Evolutionary conservation across 1,140 invertebrate genomes (phyloP).

Genomic region (Portunus trituberculatus): DNA sequence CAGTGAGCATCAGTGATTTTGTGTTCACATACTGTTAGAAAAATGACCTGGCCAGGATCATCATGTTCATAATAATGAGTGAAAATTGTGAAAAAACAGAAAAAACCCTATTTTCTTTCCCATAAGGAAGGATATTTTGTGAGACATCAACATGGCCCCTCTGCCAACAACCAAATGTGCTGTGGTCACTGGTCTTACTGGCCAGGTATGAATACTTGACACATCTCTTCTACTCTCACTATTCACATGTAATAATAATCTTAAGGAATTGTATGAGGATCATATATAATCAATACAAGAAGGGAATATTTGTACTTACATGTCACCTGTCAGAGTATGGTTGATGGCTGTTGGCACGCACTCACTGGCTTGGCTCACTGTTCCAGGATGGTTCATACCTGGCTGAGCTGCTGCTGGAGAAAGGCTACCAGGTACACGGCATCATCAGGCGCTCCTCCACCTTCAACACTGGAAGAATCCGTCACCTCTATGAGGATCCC

Average conservation of each 20-base stretch:
- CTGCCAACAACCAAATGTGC: neutral
- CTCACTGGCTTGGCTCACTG: neutral
- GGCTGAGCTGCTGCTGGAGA: slow-evolving; percentile 95
- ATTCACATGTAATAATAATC: no score
- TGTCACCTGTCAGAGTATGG: no score
- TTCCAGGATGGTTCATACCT: slow-evolving; percentile 99
- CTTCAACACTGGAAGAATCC: slow-evolving; percentile 97
- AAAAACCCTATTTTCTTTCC: neutral
- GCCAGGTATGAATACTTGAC: neutral
- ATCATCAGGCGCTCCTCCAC: slow-evolving; percentile 96
- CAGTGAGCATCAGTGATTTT: neutral
- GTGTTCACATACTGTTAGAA: neutral
- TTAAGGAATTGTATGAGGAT: no score
- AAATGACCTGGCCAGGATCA: neutral
- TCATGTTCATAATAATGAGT: neutral
- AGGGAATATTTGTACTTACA: no score
- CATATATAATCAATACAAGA: no score
- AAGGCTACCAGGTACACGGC: slow-evolving; percentile 98
- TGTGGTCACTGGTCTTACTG: neutral
- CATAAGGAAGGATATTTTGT: neutral
- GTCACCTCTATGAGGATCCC: slow-evolving; percentile 96
- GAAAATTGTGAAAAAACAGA: neutral
- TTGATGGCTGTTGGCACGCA: no score
- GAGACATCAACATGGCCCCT: neutral
- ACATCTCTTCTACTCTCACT: neutral